A percentile compares a stretch with the other conserved stretches of the same genome.
phyloP scores from a whole-genome alignment of 2,113 vertebrate genomes.

The Myiozetetes cayanensis region DNA sequence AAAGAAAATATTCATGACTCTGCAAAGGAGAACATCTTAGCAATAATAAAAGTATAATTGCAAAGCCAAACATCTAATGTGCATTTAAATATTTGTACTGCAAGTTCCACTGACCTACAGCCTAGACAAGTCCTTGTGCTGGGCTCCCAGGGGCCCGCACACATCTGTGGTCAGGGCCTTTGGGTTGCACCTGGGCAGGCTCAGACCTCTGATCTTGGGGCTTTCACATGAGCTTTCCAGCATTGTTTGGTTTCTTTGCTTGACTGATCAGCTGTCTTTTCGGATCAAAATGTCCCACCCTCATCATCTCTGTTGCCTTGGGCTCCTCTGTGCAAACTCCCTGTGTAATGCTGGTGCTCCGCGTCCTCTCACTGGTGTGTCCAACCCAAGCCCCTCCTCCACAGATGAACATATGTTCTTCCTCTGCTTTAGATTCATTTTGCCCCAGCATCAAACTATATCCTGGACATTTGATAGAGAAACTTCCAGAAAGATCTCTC shows the following conservation, averaged over 20 bases:
- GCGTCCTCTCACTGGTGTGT: background rate
- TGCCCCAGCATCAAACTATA: background rate
- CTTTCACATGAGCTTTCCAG: background rate
- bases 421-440: background rate
- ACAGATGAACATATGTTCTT: background rate
- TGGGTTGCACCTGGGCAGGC: background rate
- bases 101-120: background rate
- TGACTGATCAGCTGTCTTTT: background rate
- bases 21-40: conserved; percentile 1
- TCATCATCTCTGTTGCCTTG: background rate
- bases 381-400: background rate
- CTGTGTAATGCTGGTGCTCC: background rate
- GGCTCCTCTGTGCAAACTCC: background rate
- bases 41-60: conserved; percentile 25
- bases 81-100: background rate
- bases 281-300: background rate
- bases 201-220: background rate
- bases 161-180: background rate
- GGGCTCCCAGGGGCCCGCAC: background rate
- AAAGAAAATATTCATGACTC: conserved; percentile 16
- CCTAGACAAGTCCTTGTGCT: background rate
- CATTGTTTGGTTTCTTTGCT: background rate
- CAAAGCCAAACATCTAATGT: background rate
- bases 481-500: background rate
- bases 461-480: background rate